Base-by-base conservation (phyloP, 2,888 invertebrate species). In the Agrotis segetum region DNA sequence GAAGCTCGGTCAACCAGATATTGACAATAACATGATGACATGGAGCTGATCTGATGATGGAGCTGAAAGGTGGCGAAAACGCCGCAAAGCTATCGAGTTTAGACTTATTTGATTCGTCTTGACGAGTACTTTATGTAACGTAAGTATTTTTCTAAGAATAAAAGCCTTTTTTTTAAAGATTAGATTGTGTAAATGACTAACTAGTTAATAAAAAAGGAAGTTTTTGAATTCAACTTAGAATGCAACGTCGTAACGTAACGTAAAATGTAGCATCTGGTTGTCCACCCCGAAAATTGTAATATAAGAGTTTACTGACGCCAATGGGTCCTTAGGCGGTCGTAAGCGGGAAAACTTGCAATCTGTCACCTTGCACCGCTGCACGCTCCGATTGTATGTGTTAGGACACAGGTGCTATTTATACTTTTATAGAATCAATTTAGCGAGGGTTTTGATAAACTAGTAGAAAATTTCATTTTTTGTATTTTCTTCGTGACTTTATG, bases 311-410 rank as follows among this genome's bases (percentile, higher is more conserved):
- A 66, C 55, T 56, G 65, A 60, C 77, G 66, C 53, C 69, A 81
- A 78, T 81, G 52, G 70, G 63, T 70, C 81, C 82, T 64, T 49
- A 63, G 77, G 70, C 62, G 78, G 21, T 78, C 78, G 77, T 78
- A 81, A 78, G 66, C 66, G 66, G 44, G 58, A 52, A 40, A 69
- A 70, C 78, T 78, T 78, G 81, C 78, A 76, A 81, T 78, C 65
- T 76, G 77, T 78, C 81, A 81, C 70, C 81, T 59, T 77, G 78
- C 82, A 70, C 62, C 13, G 67, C 65, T 82, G 78, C 82, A 69
- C 60, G 59, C 50, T 66, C 52, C 55, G 70, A 78, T 81, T 76
- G 63, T 80, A n/a, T 62, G 52, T 59, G 65, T 66, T 46, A 34
- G 66, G 52, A 24, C 62, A 55, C 78, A 66, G 55, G 59, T 78